Percentiles rank a stretch among this genome's conserved stretches.
phyloP scores from a whole-genome alignment of 1,140 invertebrate species.

The Odontomachus brunneus region DNA sequence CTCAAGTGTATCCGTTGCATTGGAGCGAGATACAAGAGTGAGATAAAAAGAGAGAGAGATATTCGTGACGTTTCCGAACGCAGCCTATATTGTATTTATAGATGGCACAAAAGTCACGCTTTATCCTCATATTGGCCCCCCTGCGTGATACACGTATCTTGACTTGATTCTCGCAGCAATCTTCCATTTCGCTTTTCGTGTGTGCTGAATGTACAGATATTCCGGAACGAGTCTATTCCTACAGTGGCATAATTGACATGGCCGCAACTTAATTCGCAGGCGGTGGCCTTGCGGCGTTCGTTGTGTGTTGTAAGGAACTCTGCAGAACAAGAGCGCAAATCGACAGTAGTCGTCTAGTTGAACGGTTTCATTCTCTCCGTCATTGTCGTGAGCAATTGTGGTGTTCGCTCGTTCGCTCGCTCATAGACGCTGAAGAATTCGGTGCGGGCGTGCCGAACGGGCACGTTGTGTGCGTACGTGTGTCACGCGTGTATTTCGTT shows the following conservation, averaged over 20 bases:
- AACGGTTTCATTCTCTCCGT: not conserved
- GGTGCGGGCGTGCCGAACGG: not conserved
- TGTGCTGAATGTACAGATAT: no score
- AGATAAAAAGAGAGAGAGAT: no score
- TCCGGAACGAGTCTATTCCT: no score
- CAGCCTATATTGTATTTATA: no score
- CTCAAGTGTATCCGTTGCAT: no score
- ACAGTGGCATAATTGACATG: slow-evolving; percentile 56
- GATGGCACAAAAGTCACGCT: no score
- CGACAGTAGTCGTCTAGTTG: not conserved
- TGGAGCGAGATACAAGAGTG: no score
- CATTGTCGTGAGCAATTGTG: not conserved
- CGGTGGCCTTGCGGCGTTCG: slow-evolving; percentile 33
- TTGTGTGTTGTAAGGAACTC: slow-evolving; percentile 54
- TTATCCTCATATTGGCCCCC: no score
- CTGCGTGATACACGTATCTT: no score
- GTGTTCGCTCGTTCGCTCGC: not conserved
- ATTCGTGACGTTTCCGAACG: no score
- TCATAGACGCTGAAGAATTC: slow-evolving; percentile 14
- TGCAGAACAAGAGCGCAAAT: slow-evolving; percentile 6
- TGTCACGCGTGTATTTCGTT: slow-evolving; percentile 20
- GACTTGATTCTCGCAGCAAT: no score
- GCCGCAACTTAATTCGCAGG: slow-evolving; percentile 65
- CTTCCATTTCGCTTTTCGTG: no score
- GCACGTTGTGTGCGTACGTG: slow-evolving; percentile 18